A percentile compares a stretch with the other conserved stretches of the same genome.
These are phyloP conservation scores for Drosophila tripunctata DNA, from an alignment of 2,888 invertebrate species.

Conservation along the genomic window DNA sequence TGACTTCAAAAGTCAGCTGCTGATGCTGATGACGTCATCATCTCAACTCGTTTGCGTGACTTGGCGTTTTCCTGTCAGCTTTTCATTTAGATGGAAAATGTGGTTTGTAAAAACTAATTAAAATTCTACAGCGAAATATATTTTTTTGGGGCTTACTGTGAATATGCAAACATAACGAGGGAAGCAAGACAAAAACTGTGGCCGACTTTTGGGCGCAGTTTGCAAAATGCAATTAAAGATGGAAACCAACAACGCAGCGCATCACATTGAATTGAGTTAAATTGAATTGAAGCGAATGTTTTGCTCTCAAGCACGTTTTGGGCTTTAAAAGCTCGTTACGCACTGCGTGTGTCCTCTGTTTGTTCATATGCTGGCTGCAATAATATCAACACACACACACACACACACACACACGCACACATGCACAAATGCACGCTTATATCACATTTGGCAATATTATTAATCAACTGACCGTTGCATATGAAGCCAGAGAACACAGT, in stretches of 20 bases:
- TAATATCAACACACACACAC: conserved; percentile 43
- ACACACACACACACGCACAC: conserved; percentile 1
- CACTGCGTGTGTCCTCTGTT: conserved; percentile 50
- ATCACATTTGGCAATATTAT: conserved; percentile 49
- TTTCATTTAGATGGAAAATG: conserved; percentile 27
- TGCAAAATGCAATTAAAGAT: conserved; percentile 60
- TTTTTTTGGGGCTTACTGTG: conserved; percentile 21
- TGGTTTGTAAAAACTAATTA: conserved; percentile 61
- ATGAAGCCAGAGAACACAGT: conserved; percentile 10
- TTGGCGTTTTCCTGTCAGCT: conserved; percentile 57
- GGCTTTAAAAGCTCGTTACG: conserved; percentile 53
- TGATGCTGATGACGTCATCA: conserved; percentile 31
- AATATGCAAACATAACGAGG: conserved; percentile 28
- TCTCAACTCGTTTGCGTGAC: conserved; percentile 45
- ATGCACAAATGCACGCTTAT: background rate
- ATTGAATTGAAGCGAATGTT: conserved; percentile 6
- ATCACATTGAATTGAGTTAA: background rate
- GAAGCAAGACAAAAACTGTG: conserved; percentile 19
- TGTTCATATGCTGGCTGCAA: conserved; percentile 57
- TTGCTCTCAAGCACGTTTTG: conserved; percentile 66
- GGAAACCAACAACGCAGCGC: background rate
- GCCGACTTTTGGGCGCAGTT: conserved; percentile 55
- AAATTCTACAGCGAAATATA: conserved; percentile 34
- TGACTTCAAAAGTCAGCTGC: conserved; percentile 49
- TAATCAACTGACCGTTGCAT: conserved; percentile 56